Percentiles rank a stretch among this genome's conserved stretches.
Conservation (phyloP, 1,140 invertebrate species). For the Micrasema minimum region DNA sequence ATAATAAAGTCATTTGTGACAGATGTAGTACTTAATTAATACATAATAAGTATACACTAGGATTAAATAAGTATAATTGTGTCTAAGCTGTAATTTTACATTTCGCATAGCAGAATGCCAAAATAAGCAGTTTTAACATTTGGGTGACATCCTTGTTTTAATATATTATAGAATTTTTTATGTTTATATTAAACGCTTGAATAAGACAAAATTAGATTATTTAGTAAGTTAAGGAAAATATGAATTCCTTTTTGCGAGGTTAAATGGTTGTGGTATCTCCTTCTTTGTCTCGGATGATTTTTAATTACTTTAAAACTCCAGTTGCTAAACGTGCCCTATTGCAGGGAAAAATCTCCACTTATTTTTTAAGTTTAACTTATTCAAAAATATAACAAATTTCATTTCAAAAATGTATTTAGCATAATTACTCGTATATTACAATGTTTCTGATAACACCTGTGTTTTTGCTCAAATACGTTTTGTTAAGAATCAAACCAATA, state of each 20-base stretch:
- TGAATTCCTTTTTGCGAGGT: constrained; percentile 19
- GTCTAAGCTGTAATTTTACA: constrained; percentile 16
- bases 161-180: no score
- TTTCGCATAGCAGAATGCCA: constrained; percentile 36
- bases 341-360: background rate
- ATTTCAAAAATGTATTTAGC: constrained; percentile 10
- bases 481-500: constrained; percentile 35
- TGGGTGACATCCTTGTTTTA: background rate
- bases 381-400: constrained; percentile 1
- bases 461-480: constrained; percentile 51
- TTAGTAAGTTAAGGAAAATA: constrained; percentile 8
- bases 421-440: no score
- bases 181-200: background rate
- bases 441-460: constrained; percentile 48
- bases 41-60: no score
- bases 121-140: constrained; percentile 31
- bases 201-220: constrained; percentile 2
- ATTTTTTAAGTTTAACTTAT: constrained; percentile 15
- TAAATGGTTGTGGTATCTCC: constrained; percentile 28
- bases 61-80: no score
- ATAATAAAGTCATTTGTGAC: no score
- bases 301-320: background rate
- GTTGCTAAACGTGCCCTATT: background rate
- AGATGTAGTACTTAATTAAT: no score
- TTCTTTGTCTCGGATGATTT: constrained; percentile 12